phyloP scores from a whole-genome alignment of 2,797 vertebrate genomes.

The Selene dorsalis region DNA sequence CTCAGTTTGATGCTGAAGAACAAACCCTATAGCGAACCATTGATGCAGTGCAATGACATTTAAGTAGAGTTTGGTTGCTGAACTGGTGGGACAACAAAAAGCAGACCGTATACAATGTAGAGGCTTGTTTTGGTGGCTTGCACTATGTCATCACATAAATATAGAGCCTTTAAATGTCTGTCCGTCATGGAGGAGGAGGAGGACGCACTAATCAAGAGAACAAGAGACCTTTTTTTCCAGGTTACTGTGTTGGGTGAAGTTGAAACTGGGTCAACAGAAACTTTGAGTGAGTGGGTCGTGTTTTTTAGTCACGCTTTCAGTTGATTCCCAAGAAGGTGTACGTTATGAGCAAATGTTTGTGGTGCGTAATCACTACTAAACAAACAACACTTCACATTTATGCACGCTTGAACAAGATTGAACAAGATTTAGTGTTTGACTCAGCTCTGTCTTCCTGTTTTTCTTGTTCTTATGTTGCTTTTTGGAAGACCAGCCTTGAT shows the following conservation, averaged over 20 bases:
- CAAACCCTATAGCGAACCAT: neutral
- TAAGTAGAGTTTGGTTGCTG: neutral
- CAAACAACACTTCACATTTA: neutral
- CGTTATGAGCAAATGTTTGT: neutral
- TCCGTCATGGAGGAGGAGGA: neutral
- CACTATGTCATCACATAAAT: neutral
- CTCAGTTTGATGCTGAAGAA: constrained; percentile 2
- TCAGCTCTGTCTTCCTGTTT: neutral
- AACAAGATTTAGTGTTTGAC: neutral
- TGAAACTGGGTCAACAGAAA: constrained; percentile 27
- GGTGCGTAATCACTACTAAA: neutral
- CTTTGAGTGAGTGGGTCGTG: neutral
- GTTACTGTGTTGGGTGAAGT: neutral
- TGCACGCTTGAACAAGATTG: constrained; percentile 8
- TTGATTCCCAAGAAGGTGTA: neutral
- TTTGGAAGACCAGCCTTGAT: neutral
- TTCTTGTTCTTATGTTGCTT: constrained; percentile 5
- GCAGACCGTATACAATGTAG: neutral
- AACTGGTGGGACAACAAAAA: neutral
- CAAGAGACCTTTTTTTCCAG: constrained; percentile 1
- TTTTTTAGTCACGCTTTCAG: constrained; percentile 15
- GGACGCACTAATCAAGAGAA: constrained; percentile 1
- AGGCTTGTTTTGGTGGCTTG: constrained; percentile 1
- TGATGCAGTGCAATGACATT: neutral
- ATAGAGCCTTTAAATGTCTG: neutral